These are phyloP conservation scores for Hirtodrosophila trivittata DNA, from an alignment of 2,888 invertebrate genomes.

Conservation along the genomic window DNA sequence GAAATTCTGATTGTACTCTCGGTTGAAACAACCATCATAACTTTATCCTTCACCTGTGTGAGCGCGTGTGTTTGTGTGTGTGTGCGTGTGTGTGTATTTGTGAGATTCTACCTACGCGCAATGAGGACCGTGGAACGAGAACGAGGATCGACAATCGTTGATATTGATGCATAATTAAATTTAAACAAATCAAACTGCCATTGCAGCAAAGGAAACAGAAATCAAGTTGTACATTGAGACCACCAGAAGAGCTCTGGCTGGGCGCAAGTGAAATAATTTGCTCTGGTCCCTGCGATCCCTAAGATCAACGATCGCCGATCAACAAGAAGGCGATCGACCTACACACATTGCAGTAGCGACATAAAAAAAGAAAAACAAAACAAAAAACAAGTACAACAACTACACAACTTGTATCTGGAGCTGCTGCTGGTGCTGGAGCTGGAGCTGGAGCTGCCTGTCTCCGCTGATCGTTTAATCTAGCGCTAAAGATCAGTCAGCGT, in stretches of 20 bases:
- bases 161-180: slow-evolving; percentile 75
- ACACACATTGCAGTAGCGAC: slow-evolving; percentile 53
- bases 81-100: slow-evolving; percentile 5
- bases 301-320: slow-evolving; percentile 30
- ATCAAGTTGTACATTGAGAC: slow-evolving; percentile 78
- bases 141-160: slow-evolving; percentile 66
- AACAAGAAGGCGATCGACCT: slow-evolving; percentile 50
- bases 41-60: slow-evolving; percentile 69
- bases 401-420: slow-evolving; percentile 2
- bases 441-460: slow-evolving; percentile 56
- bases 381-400: slow-evolving; percentile 57
- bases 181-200: slow-evolving; percentile 80
- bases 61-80: slow-evolving; percentile 21
- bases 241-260: slow-evolving; percentile 62
- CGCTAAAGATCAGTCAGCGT: slow-evolving; percentile 73
- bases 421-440: slow-evolving; percentile 25
- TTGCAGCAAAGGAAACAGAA: slow-evolving; percentile 78
- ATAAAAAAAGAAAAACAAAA: slow-evolving; percentile 39
- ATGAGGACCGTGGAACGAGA: slow-evolving; percentile 23
- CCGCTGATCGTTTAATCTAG: slow-evolving; percentile 81
- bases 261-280: slow-evolving; percentile 77
- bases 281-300: slow-evolving; percentile 49
- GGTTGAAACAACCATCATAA: slow-evolving; percentile 69
- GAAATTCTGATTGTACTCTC: slow-evolving; percentile 45
- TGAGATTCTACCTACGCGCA: slow-evolving; percentile 52